These are phyloP conservation scores for Drosophila pseudotalamancana DNA, from an alignment of 2,888 invertebrate genomes.

Conservation along the genomic window DNA sequence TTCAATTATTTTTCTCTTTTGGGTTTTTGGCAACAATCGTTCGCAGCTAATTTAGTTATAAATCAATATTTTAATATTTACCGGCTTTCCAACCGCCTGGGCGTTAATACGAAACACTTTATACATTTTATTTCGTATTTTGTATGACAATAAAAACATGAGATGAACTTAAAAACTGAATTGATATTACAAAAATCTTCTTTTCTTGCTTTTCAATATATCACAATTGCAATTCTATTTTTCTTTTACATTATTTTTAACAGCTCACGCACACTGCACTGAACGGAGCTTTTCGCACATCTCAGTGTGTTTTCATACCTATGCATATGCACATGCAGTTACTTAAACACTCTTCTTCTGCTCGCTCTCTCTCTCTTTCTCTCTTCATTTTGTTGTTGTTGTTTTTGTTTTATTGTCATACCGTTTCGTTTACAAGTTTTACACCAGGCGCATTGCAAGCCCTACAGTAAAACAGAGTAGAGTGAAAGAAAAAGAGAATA, in stretches of 20 bases:
- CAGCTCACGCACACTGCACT: slow-evolving; percentile 24
- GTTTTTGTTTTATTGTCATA: slow-evolving; percentile 33
- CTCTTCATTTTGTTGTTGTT: too few relatives aligned
- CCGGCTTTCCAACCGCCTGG: slow-evolving; percentile 4
- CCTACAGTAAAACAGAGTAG: slow-evolving; percentile 14
- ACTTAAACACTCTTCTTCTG: not conserved
- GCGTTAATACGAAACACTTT: slow-evolving; percentile 19
- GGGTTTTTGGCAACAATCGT: slow-evolving; percentile 51
- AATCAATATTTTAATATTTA: slow-evolving; percentile 27
- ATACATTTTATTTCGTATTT: too few relatives aligned
- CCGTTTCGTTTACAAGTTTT: slow-evolving; percentile 11
- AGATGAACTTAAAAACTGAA: slow-evolving; percentile 10
- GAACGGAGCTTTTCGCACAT: not conserved
- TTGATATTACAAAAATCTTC: slow-evolving; percentile 15
- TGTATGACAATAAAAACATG: slow-evolving; percentile 27
- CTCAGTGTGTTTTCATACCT: not conserved
- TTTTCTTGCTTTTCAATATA: slow-evolving; percentile 31
- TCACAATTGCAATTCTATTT: slow-evolving; percentile 47
- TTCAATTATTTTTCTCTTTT: slow-evolving; percentile 39
- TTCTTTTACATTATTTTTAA: not conserved
- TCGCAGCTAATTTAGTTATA: slow-evolving; percentile 48
- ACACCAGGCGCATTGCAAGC: slow-evolving; percentile 30
- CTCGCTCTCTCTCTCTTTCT: not conserved
- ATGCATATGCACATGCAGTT: not conserved
- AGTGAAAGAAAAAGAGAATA: slow-evolving; percentile 15